Evolutionary conservation across 2,888 invertebrate genomes (phyloP), one percentile per base, ranked within the genome.

Genomic region (Octodonta nipae): DNA sequence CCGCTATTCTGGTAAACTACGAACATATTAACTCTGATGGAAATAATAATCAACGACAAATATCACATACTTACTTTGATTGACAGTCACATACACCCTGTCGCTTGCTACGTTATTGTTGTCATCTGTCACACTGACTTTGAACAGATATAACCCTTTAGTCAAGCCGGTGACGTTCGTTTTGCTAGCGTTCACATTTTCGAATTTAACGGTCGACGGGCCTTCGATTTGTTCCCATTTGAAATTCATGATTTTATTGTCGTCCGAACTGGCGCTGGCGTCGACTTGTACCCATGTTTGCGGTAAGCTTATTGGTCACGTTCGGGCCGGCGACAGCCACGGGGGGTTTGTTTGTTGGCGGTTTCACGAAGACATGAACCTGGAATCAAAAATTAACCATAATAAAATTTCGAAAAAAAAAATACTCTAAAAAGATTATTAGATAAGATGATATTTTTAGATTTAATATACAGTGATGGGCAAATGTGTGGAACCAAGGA

Each of bases 301-400:
- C 4, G 92, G 91, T 32, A 92, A 68, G 41, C 81, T 81, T 46
- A 88, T 78, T 32, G n/a, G 82, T 84, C 36, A 62, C 54, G 47
- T 78, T 76, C 1, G 58, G 49, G 1, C 76, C 77, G 1, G 77
- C 75, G 49, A 67, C 65, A 33, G 85, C 83, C 17, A 73, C 67
- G 0, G 87, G 87, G 5, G 87, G 86, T 33, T 80, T 79, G 56
- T 86, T 85, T 2, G 83, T 83, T 1, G 85, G 83, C 1, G 83
- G 83, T 59, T 91, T 91, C 0, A 93, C 92, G 58, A 91, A 89
- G 2, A 93, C 89, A 52, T 85, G 87, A 0, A 91, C 87, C 42
- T 83, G 12, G 5, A 33, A 31, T 13, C n/a, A n/a, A n/a, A n/a
- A n/a, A n/a, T n/a, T n/a, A n/a, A n/a, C n/a, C n/a, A n/a, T n/a